Conservation (phyloP, 2,888 invertebrate genomes). For the Geotrupes spiniger region DNA sequence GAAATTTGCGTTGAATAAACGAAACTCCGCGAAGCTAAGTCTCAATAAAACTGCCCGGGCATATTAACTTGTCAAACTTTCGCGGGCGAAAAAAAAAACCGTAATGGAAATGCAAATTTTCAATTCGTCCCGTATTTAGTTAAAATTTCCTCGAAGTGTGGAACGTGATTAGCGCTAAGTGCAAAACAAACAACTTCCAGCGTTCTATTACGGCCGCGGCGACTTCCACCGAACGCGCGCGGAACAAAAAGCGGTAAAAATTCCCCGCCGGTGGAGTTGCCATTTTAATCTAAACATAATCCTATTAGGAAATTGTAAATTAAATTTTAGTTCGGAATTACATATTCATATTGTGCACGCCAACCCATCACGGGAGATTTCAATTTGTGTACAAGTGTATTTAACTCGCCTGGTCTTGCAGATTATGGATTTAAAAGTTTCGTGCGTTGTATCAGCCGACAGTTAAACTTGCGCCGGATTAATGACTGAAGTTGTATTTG, state of each 20-base stretch:
- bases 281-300: conserved; percentile 37
- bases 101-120: conserved; percentile 33
- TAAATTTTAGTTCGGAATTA: conserved; percentile 38
- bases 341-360: conserved; percentile 35
- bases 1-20: no score
- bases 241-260: conserved; percentile 21
- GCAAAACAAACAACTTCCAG: conserved; percentile 25
- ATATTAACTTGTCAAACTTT: conserved; percentile 2
- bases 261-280: conserved; percentile 29
- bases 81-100: conserved; percentile 13
- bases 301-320: conserved; percentile 35
- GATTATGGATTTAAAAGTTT: conserved; percentile 18
- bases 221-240: conserved; percentile 19
- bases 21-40: no score
- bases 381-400: conserved; percentile 31
- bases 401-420: conserved; percentile 5
- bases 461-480: no score
- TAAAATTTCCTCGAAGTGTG: conserved; percentile 26
- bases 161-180: conserved; percentile 26
- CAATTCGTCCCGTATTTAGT: conserved; percentile 27
- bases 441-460: not conserved
- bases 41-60: no score
- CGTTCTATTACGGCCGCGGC: conserved; percentile 26
- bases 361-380: conserved; percentile 27
- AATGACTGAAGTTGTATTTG: no score